Base-by-base conservation (phyloP, 2,797 vertebrate genomes). In the Zalophus californianus region DNA sequence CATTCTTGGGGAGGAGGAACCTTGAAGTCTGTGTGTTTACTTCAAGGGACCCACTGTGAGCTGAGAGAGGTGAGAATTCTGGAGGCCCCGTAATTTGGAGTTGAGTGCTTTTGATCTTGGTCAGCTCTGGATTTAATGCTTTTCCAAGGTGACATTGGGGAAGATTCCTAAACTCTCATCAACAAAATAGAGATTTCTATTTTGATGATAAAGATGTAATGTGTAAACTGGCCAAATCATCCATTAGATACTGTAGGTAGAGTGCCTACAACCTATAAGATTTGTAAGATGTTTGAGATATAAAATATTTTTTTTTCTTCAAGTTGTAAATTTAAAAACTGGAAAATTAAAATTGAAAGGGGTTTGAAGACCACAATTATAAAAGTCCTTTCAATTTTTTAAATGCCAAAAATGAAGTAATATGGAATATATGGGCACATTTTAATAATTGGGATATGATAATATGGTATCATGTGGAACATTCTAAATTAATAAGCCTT, bases 341-440 rank as follows among this genome's bases (percentile, higher is more conserved):
- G 20, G 41, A 80, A 88, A 95, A 86, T 89, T 77, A 72, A 97
- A 94, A 92, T 80, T 25, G 48, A 93, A 79, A 94, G 20, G 86
- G n/a, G 84, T 85, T 84, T 95, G 79, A 91, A 91, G 56, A 64
- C 5, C 23, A 32, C 38, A 79, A 83, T 93, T 82, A 62, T 64
- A 89, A 86, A 84, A 78, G 15, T 66, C 10, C 14, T 79, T 89
- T 93, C 27, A 82, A 14, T 88, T 41, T 84, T 94, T 85, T 94
- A 91, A 96, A 86, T 91, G 62, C n/a, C 12, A n/a, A 27, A 70
- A 93, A 86, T 88, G 85, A 92, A 72, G 32, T 41, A 80, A 92
- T 72, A 16, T 85, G 5, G 15, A 90, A 90, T 80, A n/a, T 56
- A n/a, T 56, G 77, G 15, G 2, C 70, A 8, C 29, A 75, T 96